These are phyloP conservation scores for Chaenocephalus aceratus DNA, from an alignment of 2,113 vertebrate genomes.

Conservation along the genomic window DNA sequence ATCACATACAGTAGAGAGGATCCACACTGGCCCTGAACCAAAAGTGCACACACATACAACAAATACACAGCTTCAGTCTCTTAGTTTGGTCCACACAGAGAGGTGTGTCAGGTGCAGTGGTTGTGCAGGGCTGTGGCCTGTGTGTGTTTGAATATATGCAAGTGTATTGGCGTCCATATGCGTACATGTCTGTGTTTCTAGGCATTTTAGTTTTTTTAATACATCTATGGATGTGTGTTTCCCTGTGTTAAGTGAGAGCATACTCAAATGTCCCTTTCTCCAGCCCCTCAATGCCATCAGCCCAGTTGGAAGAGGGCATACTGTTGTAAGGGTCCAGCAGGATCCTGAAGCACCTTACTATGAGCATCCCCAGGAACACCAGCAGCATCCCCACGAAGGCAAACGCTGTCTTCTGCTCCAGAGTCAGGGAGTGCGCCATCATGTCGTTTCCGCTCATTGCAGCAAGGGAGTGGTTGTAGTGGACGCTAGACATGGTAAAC, in stretches of 20 bases:
- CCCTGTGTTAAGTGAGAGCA: conserved; percentile 89
- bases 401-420: conserved; percentile 98
- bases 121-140: conserved; percentile 40
- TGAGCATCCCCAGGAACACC: conserved; percentile 94
- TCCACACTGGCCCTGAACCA: conserved; percentile 45
- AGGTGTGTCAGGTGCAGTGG: conserved; percentile 37
- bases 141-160: conserved; percentile 32
- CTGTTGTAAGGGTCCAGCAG: conserved; percentile 96
- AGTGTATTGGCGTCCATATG: conserved; percentile 20
- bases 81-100: conserved; percentile 46
- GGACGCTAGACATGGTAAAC: conserved; percentile 90
- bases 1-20: conserved; percentile 53
- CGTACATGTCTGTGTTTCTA: conserved; percentile 4
- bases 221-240: conserved; percentile 37
- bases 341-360: conserved; percentile 96
- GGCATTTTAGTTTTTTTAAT: conserved; percentile 31
- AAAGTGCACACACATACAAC: conserved; percentile 51
- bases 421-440: conserved; percentile 90
- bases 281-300: conserved; percentile 93
- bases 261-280: conserved; percentile 98
- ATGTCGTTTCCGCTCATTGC: conserved; percentile 92
- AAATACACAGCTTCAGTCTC: conserved; percentile 56
- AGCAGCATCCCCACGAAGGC: conserved; percentile 96
- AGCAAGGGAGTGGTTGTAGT: conserved; percentile 91
- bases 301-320: conserved; percentile 98